A percentile compares a stretch with the other conserved stretches of the same genome.
Conservation (phyloP, 2,113 vertebrate genomes). For the Origma solitaria region DNA sequence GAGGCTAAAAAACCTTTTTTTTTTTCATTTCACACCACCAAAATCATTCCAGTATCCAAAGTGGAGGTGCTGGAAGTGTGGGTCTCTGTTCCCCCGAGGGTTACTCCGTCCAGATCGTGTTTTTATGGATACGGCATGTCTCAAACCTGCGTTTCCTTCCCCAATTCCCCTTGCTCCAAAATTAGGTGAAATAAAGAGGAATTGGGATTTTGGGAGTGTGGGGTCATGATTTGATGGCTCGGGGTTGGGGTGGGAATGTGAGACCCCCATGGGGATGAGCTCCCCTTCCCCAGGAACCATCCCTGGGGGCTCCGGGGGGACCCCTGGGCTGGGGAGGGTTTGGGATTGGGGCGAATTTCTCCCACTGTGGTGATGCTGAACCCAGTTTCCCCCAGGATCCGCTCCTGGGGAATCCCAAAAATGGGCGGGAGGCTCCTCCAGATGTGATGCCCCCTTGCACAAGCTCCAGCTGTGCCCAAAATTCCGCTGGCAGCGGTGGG, state of each 20-base stretch:
- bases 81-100: no score
- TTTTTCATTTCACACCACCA: background rate
- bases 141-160: background rate
- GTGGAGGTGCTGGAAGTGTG: background rate
- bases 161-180: background rate
- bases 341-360: background rate
- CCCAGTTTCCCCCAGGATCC: no score
- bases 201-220: background rate
- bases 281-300: background rate
- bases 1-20: background rate
- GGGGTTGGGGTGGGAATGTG: background rate
- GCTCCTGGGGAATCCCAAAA: background rate
- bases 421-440: no score
- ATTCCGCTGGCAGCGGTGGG: constrained; percentile 82
- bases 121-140: background rate
- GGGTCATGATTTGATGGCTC: background rate
- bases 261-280: background rate
- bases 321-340: background rate
- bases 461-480: background rate
- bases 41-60: background rate
- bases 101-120: fast-evolving
- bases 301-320: background rate
- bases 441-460: background rate
- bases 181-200: background rate
- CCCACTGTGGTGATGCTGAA: no score